Conservation (phyloP, 2,797 vertebrate genomes). For the Nyctibius grandis region DNA sequence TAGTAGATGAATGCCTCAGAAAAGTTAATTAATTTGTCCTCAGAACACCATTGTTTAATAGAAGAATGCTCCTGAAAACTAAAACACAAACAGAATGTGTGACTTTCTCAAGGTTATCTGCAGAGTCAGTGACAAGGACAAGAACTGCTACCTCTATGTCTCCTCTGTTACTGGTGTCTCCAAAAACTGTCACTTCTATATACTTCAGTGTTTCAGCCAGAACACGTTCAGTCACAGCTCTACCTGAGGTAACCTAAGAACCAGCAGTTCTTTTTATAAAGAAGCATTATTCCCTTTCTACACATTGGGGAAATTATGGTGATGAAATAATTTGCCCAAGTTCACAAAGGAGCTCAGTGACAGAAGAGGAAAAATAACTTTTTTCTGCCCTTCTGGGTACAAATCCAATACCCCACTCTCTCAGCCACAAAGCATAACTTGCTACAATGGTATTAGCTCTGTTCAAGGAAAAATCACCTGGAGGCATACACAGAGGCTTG, state of each 20-base stretch:
- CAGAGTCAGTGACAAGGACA: neutral
- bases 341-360: neutral
- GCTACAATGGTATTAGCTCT: neutral
- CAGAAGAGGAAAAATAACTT: neutral
- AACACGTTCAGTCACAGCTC: neutral
- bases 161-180: neutral
- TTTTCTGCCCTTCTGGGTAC: neutral
- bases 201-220: neutral
- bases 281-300: neutral
- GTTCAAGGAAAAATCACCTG: neutral
- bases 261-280: neutral
- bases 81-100: neutral
- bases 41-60: neutral
- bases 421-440: neutral
- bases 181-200: neutral
- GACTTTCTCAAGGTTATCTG: neutral
- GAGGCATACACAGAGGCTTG: neutral
- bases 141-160: neutral
- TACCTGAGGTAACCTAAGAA: neutral
- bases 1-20: neutral
- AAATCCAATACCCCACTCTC: neutral
- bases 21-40: neutral
- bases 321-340: neutral
- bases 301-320: neutral
- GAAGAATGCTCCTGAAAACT: neutral